These are phyloP conservation scores for Nomada ruficornis DNA, from an alignment of 2,888 invertebrate species.

Conservation along the genomic window DNA sequence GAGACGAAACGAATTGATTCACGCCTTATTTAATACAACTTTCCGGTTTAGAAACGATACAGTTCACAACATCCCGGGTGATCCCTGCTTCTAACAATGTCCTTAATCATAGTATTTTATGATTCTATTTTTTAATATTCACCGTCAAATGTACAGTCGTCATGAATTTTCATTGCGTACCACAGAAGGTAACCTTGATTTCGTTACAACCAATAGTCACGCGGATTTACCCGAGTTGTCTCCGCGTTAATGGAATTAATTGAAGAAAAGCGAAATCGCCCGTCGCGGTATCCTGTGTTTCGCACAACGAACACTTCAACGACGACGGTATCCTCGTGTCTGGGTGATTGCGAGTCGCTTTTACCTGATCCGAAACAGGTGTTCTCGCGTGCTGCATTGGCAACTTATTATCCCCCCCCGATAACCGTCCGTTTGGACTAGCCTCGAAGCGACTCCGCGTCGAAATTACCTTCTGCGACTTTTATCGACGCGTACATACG, in stretches of 20 bases:
- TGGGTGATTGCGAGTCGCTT: slow-evolving; percentile 8
- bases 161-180: slow-evolving; percentile 4
- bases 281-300: slow-evolving; percentile 2
- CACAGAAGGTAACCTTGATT: slow-evolving; percentile 16
- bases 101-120: not conserved
- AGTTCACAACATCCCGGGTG: too few relatives aligned
- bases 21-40: too few relatives aligned
- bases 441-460: slow-evolving; percentile 15
- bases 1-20: too few relatives aligned
- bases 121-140: not conserved
- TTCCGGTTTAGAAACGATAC: too few relatives aligned
- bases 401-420: not conserved
- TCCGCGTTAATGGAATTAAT: slow-evolving; percentile 3
- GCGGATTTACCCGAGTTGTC: not conserved
- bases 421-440: not conserved
- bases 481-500: not conserved
- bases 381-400: not conserved
- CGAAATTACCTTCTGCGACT: not conserved
- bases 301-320: slow-evolving; percentile 10
- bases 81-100: slow-evolving; percentile 17
- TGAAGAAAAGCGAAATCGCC: slow-evolving; percentile 27
- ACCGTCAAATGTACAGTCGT: not conserved
- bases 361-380: slow-evolving; percentile 6
- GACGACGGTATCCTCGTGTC: not conserved
- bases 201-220: slow-evolving; percentile 28